Percentiles rank a stretch among this genome's conserved stretches.
phyloP scores from a whole-genome alignment of 2,888 invertebrate species.

The Torymus tubicola region DNA sequence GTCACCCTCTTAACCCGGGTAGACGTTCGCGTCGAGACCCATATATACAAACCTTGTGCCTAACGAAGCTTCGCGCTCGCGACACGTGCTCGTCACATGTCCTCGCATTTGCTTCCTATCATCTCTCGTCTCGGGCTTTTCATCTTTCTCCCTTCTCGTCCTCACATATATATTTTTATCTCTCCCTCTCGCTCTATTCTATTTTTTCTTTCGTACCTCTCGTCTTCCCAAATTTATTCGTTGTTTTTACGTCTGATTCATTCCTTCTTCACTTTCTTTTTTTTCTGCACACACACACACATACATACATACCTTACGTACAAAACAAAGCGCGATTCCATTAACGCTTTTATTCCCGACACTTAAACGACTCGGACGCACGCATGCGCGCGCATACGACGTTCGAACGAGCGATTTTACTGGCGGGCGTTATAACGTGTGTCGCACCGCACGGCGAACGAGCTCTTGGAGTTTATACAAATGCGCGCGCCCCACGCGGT shows the following conservation, averaged over 20 bases:
- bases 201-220: conserved; percentile 32
- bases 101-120: conserved; percentile 59
- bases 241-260: conserved; percentile 54
- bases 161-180: conserved; percentile 51
- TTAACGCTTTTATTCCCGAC: conserved; percentile 70
- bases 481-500: conserved; percentile 54
- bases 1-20: conserved; percentile 46
- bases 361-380: conserved; percentile 60
- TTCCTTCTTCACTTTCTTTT: background rate
- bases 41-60: background rate
- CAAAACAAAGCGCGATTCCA: conserved; percentile 66
- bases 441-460: conserved; percentile 53
- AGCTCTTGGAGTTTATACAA: conserved; percentile 63
- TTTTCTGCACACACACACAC: background rate
- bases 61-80: conserved; percentile 45
- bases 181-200: conserved; percentile 15
- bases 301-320: conserved; percentile 19
- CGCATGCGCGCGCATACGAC: conserved; percentile 34
- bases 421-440: conserved; percentile 64
- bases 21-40: conserved; percentile 61
- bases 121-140: conserved; percentile 52
- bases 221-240: conserved; percentile 50
- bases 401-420: conserved; percentile 68
- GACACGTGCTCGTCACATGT: conserved; percentile 76
- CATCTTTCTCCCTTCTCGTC: conserved; percentile 29